Percentiles rank a stretch among this genome's conserved stretches.
These are phyloP conservation scores for Entelurus aequoreus DNA, from an alignment of 2,113 vertebrate species.

Conservation along the genomic window DNA sequence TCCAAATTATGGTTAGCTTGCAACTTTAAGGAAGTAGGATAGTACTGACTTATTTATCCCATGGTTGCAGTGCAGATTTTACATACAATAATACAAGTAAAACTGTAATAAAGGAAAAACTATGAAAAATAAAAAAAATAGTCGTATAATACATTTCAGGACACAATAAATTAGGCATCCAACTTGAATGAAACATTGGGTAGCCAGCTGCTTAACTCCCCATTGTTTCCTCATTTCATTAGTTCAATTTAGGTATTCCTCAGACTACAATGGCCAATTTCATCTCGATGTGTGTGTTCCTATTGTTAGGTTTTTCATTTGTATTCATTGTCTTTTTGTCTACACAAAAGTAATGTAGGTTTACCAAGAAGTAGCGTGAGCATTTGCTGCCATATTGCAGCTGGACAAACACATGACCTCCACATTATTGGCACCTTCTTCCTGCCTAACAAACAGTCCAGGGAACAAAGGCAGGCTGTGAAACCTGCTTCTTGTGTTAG, in stretches of 20 bases:
- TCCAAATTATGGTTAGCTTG: no score
- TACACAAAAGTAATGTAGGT: neutral
- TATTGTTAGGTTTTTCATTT: neutral
- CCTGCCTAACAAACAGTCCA: slow-evolving; percentile 45
- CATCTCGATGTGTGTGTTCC: neutral
- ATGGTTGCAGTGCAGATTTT: no score
- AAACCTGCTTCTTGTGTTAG: slow-evolving; percentile 45
- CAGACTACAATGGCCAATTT: neutral
- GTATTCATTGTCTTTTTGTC: neutral
- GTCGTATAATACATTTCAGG: neutral
- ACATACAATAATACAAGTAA: no score
- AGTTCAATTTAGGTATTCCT: neutral
- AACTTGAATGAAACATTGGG: neutral
- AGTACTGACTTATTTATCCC: no score
- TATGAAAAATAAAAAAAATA: neutral
- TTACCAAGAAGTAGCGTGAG: slow-evolving; percentile 1
- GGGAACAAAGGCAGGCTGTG: slow-evolving; percentile 46
- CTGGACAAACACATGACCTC: slow-evolving; percentile 49
- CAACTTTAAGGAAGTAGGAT: no score
- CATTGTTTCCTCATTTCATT: neutral
- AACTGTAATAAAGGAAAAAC: no score
- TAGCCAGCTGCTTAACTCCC: neutral
- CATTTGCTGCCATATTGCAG: slow-evolving; percentile 19
- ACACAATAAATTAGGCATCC: slow-evolving; percentile 18
- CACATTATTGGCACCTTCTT: slow-evolving; percentile 51